Percentiles rank a stretch among this genome's conserved stretches.
These are phyloP conservation scores for Callospermophilus lateralis DNA, from an alignment of 2,113 vertebrate genomes.

Conservation along the genomic window DNA sequence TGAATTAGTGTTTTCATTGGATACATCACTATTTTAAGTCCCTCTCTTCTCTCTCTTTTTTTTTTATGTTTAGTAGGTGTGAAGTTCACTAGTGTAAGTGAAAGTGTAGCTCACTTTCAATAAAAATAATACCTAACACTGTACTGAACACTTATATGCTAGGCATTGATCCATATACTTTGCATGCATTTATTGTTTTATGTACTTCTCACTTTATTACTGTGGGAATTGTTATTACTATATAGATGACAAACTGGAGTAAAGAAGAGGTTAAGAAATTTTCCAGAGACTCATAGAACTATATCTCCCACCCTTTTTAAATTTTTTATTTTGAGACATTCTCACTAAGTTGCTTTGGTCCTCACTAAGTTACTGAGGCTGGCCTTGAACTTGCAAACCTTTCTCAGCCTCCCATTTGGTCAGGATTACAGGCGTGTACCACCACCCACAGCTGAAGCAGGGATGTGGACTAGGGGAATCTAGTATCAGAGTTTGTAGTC, in stretches of 20 bases:
- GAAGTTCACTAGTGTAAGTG: not conserved
- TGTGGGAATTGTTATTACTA: not conserved
- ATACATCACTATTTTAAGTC: not conserved
- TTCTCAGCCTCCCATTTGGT: not conserved
- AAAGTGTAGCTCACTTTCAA: not conserved
- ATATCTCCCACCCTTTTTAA: too few relatives aligned
- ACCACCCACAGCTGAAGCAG: not conserved
- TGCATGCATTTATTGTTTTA: not conserved
- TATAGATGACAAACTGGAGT: not conserved
- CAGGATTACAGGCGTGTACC: not conserved
- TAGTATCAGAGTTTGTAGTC: not conserved
- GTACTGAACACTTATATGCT: not conserved
- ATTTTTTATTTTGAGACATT: too few relatives aligned
- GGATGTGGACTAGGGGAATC: not conserved
- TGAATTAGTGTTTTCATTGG: conserved; percentile 48
- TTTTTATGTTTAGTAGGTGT: not conserved
- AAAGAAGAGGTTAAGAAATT: conserved; percentile 29
- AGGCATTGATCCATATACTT: not conserved
- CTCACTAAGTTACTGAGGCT: not conserved
- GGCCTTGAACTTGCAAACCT: not conserved
- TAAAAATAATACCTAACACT: not conserved
- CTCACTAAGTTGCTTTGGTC: not conserved
- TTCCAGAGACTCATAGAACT: not conserved
- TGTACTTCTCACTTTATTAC: not conserved
- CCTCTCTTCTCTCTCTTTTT: not conserved